phyloP scores from a whole-genome alignment of 2,888 invertebrate species.

The Amphipyra berbera region DNA sequence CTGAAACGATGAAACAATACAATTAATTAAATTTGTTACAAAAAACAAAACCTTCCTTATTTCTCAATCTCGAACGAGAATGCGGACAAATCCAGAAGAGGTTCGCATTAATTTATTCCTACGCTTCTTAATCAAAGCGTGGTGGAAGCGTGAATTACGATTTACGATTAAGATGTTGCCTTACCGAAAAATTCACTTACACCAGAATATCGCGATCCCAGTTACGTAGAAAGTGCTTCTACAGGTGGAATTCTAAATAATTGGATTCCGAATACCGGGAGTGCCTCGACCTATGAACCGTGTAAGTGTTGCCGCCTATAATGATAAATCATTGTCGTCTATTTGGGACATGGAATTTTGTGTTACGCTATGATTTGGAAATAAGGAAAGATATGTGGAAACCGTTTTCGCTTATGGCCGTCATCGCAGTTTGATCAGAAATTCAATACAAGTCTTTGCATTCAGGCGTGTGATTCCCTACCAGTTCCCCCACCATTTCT shows the following conservation, averaged over 20 bases:
- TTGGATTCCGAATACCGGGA: conserved; percentile 77
- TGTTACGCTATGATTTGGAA: conserved; percentile 39
- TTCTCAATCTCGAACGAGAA: conserved; percentile 36
- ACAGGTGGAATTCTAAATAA: conserved; percentile 69
- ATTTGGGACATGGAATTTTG: conserved; percentile 46
- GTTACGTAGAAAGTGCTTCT: conserved; percentile 32
- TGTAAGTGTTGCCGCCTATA: conserved; percentile 59
- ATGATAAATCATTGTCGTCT: conserved; percentile 72
- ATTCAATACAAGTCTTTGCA: too few species aligned
- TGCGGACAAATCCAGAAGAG: conserved; percentile 11
- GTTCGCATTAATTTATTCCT: conserved; percentile 41
- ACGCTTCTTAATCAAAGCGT: conserved; percentile 40
- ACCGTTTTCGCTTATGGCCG: conserved; percentile 10
- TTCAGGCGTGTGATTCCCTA: too few species aligned
- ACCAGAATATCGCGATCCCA: conserved; percentile 34
- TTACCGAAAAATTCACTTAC: conserved; percentile 51
- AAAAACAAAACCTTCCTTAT: conserved; percentile 3
- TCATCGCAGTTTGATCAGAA: conserved; percentile 19
- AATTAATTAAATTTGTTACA: too few species aligned
- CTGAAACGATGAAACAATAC: too few species aligned
- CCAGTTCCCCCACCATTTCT: too few species aligned
- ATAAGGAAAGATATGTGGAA: conserved; percentile 20
- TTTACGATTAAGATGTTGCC: conserved; percentile 36
- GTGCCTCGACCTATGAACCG: conserved; percentile 55
- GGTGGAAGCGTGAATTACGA: conserved; percentile 36